Evolutionary conservation across 2,797 vertebrate species (phyloP).

Genomic region (Paramormyrops hopkinsi): DNA sequence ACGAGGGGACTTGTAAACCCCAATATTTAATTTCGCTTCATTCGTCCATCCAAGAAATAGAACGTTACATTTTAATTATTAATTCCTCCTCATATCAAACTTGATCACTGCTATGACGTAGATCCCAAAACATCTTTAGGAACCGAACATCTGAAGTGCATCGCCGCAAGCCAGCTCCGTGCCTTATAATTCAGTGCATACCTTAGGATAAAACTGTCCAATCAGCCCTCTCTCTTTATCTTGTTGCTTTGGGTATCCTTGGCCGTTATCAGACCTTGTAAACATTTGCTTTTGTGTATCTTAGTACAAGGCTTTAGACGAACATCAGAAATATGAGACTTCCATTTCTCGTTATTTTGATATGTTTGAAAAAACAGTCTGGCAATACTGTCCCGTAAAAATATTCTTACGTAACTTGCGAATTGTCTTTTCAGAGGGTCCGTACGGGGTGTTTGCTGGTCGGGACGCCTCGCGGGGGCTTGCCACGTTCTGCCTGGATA

Average conservation of each 20-base stretch:
- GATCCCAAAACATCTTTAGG: background rate
- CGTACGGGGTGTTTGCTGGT: constrained; percentile 92
- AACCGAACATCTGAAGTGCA: background rate
- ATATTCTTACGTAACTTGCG: background rate
- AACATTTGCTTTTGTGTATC: background rate
- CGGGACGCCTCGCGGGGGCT: constrained; percentile 90
- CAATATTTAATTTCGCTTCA: background rate
- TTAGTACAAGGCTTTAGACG: background rate
- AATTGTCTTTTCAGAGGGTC: constrained; percentile 69
- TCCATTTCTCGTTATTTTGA: background rate
- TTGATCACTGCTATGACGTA: background rate
- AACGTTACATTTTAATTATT: background rate
- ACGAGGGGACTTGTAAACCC: background rate
- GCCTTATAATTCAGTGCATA: background rate
- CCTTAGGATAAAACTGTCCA: background rate
- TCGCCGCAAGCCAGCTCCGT: background rate
- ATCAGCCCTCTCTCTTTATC: background rate
- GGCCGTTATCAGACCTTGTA: background rate
- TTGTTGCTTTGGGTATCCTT: background rate
- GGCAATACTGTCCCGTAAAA: background rate
- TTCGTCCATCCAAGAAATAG: background rate
- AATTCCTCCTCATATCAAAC: background rate
- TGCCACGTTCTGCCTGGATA: constrained; percentile 93
- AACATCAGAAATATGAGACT: background rate
- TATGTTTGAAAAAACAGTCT: background rate